Percentiles rank a stretch among this genome's conserved stretches.
phyloP scores from a whole-genome alignment of 2,113 vertebrate species.

The Lampris megalopsis region DNA sequence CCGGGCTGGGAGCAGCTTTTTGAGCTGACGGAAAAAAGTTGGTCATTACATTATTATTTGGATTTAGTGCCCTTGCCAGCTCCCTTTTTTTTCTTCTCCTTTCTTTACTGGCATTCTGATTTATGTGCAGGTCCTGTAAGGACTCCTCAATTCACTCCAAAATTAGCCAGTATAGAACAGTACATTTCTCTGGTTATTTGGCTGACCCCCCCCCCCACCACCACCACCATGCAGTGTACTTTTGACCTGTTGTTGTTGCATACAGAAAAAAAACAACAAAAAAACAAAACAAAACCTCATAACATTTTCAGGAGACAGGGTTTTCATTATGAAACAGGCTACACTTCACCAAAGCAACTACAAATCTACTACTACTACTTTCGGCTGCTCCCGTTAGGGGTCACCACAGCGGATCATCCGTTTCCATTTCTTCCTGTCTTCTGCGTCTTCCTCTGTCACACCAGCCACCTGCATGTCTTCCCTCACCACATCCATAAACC shows the following conservation, averaged over 20 bases:
- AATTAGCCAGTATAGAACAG: not conserved
- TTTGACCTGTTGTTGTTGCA: not conserved
- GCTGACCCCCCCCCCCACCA: not conserved
- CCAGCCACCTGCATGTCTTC: too few species aligned
- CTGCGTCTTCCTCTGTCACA: too few species aligned
- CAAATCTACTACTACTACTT: too few species aligned
- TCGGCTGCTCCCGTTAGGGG: too few species aligned
- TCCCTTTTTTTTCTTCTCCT: not conserved
- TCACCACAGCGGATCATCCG: too few species aligned
- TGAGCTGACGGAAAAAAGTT: constrained; percentile 1
- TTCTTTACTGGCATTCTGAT: not conserved
- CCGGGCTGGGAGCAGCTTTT: not conserved
- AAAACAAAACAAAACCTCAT: not conserved
- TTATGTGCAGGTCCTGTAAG: not conserved
- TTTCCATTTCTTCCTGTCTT: too few species aligned
- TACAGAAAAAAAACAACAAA: not conserved
- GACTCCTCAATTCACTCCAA: not conserved
- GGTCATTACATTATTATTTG: not conserved
- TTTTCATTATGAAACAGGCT: not conserved
- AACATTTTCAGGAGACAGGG: not conserved
- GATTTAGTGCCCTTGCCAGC: not conserved
- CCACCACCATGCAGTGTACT: not conserved
- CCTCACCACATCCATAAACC: too few species aligned
- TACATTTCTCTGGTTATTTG: not conserved
- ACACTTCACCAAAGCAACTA: not conserved